These are phyloP conservation scores for Lasioglossum marginatum DNA, from an alignment of 2,888 invertebrate genomes.

Conservation along the genomic window DNA sequence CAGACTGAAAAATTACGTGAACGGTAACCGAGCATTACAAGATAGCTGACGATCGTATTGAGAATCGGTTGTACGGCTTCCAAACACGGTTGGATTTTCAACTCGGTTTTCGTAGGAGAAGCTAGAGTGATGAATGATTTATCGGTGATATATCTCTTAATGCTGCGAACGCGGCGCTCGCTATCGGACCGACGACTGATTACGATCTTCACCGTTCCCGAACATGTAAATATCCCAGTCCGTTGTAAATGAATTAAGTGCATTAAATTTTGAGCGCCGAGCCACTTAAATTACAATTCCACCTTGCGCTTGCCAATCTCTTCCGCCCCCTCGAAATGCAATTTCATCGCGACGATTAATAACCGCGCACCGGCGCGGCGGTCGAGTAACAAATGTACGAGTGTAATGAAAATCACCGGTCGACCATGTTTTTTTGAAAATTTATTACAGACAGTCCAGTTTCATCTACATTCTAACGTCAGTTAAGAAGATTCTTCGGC, in stretches of 20 bases:
- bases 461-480: neutral
- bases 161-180: neutral
- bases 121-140: neutral
- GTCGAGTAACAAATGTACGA: neutral
- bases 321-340: neutral
- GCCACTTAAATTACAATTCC: slow-evolving; percentile 3
- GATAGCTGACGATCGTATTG: neutral
- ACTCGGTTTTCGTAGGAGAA: neutral
- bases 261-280: neutral
- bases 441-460: neutral
- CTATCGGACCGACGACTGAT: slow-evolving; percentile 1
- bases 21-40: neutral
- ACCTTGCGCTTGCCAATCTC: neutral
- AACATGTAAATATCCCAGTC: neutral
- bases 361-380: neutral
- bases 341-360: slow-evolving; percentile 15
- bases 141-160: neutral
- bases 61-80: neutral
- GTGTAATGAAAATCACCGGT: neutral
- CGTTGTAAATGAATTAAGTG: neutral
- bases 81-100: neutral
- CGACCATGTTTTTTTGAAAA: neutral
- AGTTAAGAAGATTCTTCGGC: neutral
- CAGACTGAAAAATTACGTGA: neutral
- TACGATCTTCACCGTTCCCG: neutral